Base-by-base conservation (phyloP, 2,113 vertebrate genomes). In the Corvus moneduloides region DNA sequence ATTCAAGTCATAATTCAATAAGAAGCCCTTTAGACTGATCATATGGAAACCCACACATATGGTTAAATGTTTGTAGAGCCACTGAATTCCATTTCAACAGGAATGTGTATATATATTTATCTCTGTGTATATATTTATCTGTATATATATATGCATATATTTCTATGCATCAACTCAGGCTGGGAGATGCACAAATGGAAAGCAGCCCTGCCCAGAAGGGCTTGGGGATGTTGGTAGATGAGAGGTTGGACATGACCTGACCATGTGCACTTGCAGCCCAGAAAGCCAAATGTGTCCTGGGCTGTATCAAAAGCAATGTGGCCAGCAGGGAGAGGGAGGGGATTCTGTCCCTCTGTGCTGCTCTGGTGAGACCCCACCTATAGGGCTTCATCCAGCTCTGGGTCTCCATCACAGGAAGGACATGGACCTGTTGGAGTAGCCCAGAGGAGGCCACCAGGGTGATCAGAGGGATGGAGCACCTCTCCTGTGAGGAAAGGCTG, bases 351-450 rank as follows among this genome's bases (percentile, higher is more conserved):
- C 26, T 79, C 56, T 71, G 24, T 16, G 8, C 30, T 11, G 4
- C 23, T 69, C 33, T 69, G 41, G 0, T 48, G 11, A 46, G 18
- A 52, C 9, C 13, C 39, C 77, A 67, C 23, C 23, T 52, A 33
- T 4, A 39, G 16, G 0, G 30, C 44, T 39, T 22, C 61, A 67
- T 7, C 51, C 44, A 52, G 19, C 19, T n/a, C 77, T 10, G 9
- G 37, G 22, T 1, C 0, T 4, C 10, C 44, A 67, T 20, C 76
- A 82, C 19, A n/a, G 13, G 3, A n/a, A 39, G 10, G 22, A 7
- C 21, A 56, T 0, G 0, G 3, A 39, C 1, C 28, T 67, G 28
- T 4, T 30, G 54, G 37, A 82, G 16, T 0, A 8, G 46, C 12
- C 4, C 28, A 54, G 28, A 58, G 11, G 6, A 37, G 5, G 19